A percentile compares a stretch with the other conserved stretches of the same genome.
These are phyloP conservation scores for Centropus bengalensis DNA, from an alignment of 2,113 vertebrate genomes.

Conservation along the genomic window DNA sequence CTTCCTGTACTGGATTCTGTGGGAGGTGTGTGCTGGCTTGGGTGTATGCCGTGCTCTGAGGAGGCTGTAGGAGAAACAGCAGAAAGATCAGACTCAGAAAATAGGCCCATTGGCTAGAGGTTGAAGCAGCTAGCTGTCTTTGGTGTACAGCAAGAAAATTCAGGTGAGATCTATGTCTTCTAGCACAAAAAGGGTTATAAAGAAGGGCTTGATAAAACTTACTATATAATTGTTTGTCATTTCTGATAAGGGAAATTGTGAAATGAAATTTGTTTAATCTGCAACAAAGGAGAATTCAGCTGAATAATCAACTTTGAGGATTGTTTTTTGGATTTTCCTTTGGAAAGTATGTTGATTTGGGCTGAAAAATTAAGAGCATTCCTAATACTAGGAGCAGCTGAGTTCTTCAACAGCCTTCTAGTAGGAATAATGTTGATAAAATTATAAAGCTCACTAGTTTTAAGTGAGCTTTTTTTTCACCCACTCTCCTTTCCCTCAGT, in stretches of 20 bases:
- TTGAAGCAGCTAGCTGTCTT: not conserved
- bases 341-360: not conserved
- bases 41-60: accelerated
- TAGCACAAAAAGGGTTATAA: not conserved
- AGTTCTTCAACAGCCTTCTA: not conserved
- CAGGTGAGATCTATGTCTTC: not conserved
- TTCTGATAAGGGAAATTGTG: not conserved
- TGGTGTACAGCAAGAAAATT: not conserved
- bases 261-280: not conserved
- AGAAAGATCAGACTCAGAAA: not conserved
- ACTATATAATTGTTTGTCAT: not conserved
- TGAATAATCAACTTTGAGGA: not conserved
- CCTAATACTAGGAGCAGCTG: not conserved
- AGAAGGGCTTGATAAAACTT: not conserved
- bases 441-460: not conserved
- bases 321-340: not conserved
- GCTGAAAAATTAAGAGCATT: not conserved
- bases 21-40: not conserved
- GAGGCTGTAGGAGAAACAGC: not conserved
- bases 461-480: no score
- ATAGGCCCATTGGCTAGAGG: not conserved
- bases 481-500: not conserved
- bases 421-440: not conserved
- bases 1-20: not conserved
- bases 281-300: not conserved